Evolutionary conservation across 2,888 invertebrate species (phyloP).

Genomic region (Thyatira batis): DNA sequence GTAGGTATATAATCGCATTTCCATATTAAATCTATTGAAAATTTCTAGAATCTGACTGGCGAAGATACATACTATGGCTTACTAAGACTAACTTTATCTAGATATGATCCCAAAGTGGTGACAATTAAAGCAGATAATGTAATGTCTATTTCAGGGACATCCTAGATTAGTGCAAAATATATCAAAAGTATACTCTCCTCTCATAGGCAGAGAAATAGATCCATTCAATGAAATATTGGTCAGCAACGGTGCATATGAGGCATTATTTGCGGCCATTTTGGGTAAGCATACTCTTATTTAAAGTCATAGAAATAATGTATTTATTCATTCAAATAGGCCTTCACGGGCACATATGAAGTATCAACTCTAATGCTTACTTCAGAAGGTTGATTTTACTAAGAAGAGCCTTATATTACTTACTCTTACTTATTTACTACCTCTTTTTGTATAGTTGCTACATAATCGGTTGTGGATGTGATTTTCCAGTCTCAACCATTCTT

Average conservation of each 20-base stretch:
- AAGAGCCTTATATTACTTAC: too few species aligned
- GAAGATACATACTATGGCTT: too few species aligned
- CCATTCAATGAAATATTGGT: slow-evolving; percentile 93
- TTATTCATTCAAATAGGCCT: too few species aligned
- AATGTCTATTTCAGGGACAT: slow-evolving; percentile 88
- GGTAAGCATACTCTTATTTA: slow-evolving; percentile 47
- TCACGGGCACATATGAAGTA: too few species aligned
- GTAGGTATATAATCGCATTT: too few species aligned
- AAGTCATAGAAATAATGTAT: background rate
- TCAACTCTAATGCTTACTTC: too few species aligned
- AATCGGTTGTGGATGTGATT: too few species aligned
- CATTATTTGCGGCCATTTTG: slow-evolving; percentile 92
- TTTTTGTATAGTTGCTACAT: too few species aligned
- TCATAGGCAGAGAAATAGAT: slow-evolving; percentile 90
- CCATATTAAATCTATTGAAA: too few species aligned
- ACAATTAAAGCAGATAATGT: background rate
- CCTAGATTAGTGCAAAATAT: slow-evolving; percentile 93
- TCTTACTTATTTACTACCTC: too few species aligned
- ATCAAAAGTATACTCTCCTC: slow-evolving; percentile 91
- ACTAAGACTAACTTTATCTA: background rate
- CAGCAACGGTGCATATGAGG: slow-evolving; percentile 97
- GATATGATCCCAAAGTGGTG: background rate
- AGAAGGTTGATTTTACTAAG: background rate
- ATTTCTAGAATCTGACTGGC: too few species aligned
- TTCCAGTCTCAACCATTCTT: too few species aligned